Conservation (phyloP, 1,140 invertebrate genomes). For the Drosophila kanapiae region DNA sequence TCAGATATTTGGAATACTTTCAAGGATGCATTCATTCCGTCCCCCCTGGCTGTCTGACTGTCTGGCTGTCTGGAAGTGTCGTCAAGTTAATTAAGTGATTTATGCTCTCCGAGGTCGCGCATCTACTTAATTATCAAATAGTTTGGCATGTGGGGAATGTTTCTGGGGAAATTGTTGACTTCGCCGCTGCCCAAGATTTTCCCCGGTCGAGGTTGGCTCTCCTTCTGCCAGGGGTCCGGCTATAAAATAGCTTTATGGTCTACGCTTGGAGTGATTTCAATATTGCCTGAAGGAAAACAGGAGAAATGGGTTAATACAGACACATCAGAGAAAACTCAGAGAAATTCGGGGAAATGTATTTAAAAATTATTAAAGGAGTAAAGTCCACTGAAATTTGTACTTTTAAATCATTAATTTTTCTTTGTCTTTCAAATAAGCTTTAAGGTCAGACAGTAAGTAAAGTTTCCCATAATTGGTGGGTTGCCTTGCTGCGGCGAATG, state of each 20-base stretch:
- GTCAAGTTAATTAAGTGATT: conserved; percentile 84
- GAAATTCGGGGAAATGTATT: not conserved
- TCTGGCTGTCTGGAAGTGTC: conserved; percentile 57
- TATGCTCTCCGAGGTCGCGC: conserved; percentile 78
- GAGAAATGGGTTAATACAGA: not conserved
- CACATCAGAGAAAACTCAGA: not conserved
- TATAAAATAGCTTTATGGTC: conserved; percentile 77
- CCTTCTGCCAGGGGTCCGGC: conserved; percentile 26
- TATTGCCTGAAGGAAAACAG: conserved; percentile 17
- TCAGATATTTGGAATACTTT: conserved; percentile 74
- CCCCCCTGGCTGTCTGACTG: not conserved
- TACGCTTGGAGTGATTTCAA: conserved; percentile 68
- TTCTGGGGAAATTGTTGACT: conserved; percentile 65
- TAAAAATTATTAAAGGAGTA: not conserved
- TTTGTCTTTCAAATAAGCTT: conserved; percentile 1
- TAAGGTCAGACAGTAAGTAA: conserved; percentile 15
- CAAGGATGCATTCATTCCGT: conserved; percentile 67
- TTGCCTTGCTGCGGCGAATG: conserved; percentile 13
- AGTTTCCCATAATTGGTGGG: conserved; percentile 16
- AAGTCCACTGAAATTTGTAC: not conserved
- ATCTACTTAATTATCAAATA: conserved; percentile 84
- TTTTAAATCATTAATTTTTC: not conserved
- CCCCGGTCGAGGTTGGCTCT: conserved; percentile 12
- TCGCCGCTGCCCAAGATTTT: conserved; percentile 41
- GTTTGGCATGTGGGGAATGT: conserved; percentile 80